A percentile compares a stretch with the other conserved stretches of the same genome.
phyloP scores from a whole-genome alignment of 2,113 vertebrate species.

The Macrotis lagotis region DNA sequence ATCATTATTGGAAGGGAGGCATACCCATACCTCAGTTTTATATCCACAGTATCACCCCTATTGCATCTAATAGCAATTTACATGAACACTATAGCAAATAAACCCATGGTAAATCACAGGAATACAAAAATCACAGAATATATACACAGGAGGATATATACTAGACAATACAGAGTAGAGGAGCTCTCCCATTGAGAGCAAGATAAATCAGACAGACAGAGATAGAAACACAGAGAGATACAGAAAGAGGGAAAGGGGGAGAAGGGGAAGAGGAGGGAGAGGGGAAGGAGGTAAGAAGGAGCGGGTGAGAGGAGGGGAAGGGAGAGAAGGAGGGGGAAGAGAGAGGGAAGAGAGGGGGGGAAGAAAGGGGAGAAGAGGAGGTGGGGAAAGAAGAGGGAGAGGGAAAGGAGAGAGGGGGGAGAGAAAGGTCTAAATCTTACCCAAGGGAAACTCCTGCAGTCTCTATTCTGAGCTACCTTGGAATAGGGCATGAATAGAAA shows the following conservation, averaged over 20 bases:
- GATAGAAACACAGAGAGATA: too few relatives aligned
- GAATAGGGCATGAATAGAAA: background rate
- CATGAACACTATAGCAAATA: background rate
- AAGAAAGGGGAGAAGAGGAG: too few relatives aligned
- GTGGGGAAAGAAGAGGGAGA: too few relatives aligned
- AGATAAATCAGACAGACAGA: background rate
- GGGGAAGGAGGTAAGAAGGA: too few relatives aligned
- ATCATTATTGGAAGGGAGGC: background rate
- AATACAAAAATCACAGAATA: background rate
- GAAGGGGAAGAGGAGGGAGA: too few relatives aligned
- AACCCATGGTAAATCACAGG: background rate
- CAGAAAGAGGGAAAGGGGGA: too few relatives aligned
- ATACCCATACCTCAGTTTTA: background rate
- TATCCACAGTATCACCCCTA: background rate
- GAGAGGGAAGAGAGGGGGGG: too few relatives aligned
- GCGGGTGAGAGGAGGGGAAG: too few relatives aligned
- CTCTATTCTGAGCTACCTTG: background rate
- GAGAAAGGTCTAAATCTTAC: background rate
- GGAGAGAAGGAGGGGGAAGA: too few relatives aligned
- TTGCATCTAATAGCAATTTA: background rate
- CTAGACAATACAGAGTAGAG: background rate
- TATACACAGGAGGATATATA: background rate
- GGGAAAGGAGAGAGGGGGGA: too few relatives aligned
- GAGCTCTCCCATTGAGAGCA: background rate
- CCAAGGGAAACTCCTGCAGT: background rate